phyloP scores from a whole-genome alignment of 2,888 invertebrate species.

The Eupithecia insigniata region DNA sequence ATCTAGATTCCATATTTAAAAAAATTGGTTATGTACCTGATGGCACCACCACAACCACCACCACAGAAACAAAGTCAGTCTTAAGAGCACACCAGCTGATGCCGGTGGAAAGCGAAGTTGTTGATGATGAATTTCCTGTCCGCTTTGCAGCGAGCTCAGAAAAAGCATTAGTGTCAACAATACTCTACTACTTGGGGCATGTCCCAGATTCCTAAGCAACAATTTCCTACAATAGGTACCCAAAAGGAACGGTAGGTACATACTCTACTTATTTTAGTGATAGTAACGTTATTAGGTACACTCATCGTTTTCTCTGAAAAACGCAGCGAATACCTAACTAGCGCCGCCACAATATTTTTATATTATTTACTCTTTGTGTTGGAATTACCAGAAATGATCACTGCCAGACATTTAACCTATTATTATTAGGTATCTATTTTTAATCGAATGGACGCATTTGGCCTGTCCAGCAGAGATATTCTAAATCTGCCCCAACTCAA shows the following conservation, averaged over 20 bases:
- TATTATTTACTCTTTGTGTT: too few relatives aligned
- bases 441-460: too few relatives aligned
- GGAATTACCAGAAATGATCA: too few relatives aligned
- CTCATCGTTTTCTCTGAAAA: not conserved
- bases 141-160: not conserved
- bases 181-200: not conserved
- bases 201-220: not conserved
- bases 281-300: not conserved
- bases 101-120: not conserved
- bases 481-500: too few relatives aligned
- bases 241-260: not conserved
- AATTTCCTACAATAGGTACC: not conserved
- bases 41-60: not conserved
- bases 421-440: too few relatives aligned
- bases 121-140: not conserved
- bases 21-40: not conserved
- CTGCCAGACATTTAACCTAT: too few relatives aligned
- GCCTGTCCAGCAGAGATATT: too few relatives aligned
- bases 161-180: not conserved
- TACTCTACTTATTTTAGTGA: not conserved
- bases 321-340: too few relatives aligned
- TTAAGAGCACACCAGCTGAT: not conserved
- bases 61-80: not conserved
- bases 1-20: not conserved
- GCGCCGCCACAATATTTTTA: too few relatives aligned